phyloP scores from a whole-genome alignment of 2,888 invertebrate genomes.

The Euspilapteryx auroguttella region DNA sequence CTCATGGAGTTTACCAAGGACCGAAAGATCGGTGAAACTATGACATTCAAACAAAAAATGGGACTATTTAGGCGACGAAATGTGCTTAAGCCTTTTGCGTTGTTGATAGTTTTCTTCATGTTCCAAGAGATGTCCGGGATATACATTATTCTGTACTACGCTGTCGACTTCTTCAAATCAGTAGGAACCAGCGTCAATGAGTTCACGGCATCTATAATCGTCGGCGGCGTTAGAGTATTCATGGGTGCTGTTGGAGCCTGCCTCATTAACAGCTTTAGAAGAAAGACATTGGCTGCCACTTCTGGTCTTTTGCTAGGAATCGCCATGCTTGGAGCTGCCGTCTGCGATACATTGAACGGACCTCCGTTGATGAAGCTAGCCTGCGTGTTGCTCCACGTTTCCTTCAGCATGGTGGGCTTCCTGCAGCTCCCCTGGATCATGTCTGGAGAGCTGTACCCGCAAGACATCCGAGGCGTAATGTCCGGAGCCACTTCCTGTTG shows the following conservation, averaged over 20 bases:
- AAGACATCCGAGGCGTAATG: constrained; percentile 69
- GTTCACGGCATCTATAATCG: constrained; percentile 69
- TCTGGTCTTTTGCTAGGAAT: constrained; percentile 68
- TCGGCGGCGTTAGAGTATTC: constrained; percentile 66
- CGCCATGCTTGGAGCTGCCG: constrained; percentile 66
- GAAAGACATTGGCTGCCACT: constrained; percentile 64
- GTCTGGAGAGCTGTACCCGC: constrained; percentile 72
- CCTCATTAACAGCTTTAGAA: constrained; percentile 65
- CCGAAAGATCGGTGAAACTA: constrained; percentile 28
- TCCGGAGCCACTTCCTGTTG: constrained; percentile 71
- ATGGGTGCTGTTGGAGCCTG: constrained; percentile 70
- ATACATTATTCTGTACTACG: constrained; percentile 72
- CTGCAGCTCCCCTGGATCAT: constrained; percentile 75
- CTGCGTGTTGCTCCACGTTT: constrained; percentile 69
- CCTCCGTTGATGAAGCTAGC: constrained; percentile 50
- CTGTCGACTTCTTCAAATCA: constrained; percentile 70
- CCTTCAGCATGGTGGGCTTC: constrained; percentile 74
- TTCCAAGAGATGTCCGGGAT: constrained; percentile 75
- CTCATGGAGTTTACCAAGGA: constrained; percentile 62
- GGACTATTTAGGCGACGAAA: constrained; percentile 48
- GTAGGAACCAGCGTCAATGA: constrained; percentile 67
- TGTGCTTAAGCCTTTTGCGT: constrained; percentile 68
- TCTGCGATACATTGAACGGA: constrained; percentile 58
- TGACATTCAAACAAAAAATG: constrained; percentile 37
- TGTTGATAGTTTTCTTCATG: constrained; percentile 66